These are phyloP conservation scores for Hirtodrosophila alboralis DNA, from an alignment of 2,888 invertebrate genomes.

Conservation along the genomic window DNA sequence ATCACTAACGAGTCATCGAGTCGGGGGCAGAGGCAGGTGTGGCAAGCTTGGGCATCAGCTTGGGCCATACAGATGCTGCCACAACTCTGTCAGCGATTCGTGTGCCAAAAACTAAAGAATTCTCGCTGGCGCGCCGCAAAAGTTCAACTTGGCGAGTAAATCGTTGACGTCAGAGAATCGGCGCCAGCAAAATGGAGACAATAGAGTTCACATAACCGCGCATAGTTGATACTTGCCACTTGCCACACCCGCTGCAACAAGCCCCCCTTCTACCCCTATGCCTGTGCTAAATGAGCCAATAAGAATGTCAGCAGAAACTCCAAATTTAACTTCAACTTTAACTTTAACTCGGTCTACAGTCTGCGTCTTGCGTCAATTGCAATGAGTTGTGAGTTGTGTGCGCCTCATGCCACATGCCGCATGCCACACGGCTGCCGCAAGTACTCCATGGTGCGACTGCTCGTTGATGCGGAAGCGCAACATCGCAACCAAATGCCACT, in stretches of 20 bases:
- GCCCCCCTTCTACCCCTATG: not conserved
- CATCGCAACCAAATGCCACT: slow-evolving; percentile 40
- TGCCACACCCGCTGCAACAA: not conserved
- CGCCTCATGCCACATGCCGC: slow-evolving; percentile 5
- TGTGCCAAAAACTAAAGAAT: slow-evolving; percentile 35
- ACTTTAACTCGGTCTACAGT: slow-evolving; percentile 11
- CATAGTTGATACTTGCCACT: slow-evolving; percentile 8
- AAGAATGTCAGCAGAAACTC: slow-evolving; percentile 25
- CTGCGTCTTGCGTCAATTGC: slow-evolving; percentile 41
- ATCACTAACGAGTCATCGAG: slow-evolving; percentile 3
- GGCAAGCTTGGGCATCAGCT: no score
- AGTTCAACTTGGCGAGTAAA: slow-evolving; percentile 55
- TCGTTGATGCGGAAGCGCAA: slow-evolving; percentile 50
- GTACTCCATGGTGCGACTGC: slow-evolving; percentile 17
- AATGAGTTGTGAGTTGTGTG: slow-evolving; percentile 40
- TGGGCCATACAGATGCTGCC: no score
- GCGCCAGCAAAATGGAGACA: slow-evolving; percentile 20
- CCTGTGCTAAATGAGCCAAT: slow-evolving; percentile 60
- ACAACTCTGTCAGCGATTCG: slow-evolving; percentile 37
- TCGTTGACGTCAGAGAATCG: slow-evolving; percentile 54
- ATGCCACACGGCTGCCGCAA: slow-evolving; percentile 13
- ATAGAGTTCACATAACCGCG: slow-evolving; percentile 20
- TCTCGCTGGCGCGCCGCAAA: slow-evolving; percentile 37
- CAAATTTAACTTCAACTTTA: slow-evolving; percentile 19
- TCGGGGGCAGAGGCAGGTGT: not conserved